Base-by-base conservation (phyloP, 2,888 invertebrate genomes). In the Aproaerema taeniolella region DNA sequence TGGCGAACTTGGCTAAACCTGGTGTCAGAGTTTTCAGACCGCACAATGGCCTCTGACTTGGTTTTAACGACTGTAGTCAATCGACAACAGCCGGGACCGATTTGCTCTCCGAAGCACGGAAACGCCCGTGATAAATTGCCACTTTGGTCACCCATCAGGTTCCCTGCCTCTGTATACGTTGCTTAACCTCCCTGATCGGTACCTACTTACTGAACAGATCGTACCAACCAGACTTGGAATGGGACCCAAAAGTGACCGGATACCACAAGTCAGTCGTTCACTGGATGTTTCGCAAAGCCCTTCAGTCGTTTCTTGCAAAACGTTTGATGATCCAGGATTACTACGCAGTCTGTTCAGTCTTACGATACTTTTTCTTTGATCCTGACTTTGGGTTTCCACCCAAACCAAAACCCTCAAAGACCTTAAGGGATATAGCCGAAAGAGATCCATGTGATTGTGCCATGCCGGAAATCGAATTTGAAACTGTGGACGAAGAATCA, bases 221-320 rank as follows among this genome's bases (percentile, higher is more conserved):
- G 0, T 86, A 85, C 42, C 57, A 67, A 43, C 85, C 85, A 4
- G 85, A 86, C 41, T 52, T 86, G 10, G 38, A 49, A 1, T 86
- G 86, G 86, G 60, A 78, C 30, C 30, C 49, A 1, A 45, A 71
- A 30, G 46, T 59, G 1, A 67, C 79, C 0, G 81, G 82, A 2
- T 74, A 73, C 35, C 49, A 72, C 1, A 64, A 64, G 46, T 35
- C 49, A 1, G 47, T 66, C 3, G 42, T 78, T 0, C 81, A 86
- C 44, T 82, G 82, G 82, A 85, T 86, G 85, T 83, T 86, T 36
- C 61, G 77, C 39, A 66, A 74, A 55, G 79, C 85, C 0, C 55
- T 86, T 0, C 73, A 81, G 31, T 61, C 68, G 0, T 38, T 65
- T 1, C 52, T 86, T 0, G 37, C 32, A 0, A 80, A 67, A 41